These are phyloP conservation scores for Netelia melanura DNA, from an alignment of 2,888 invertebrate genomes.

Conservation along the genomic window DNA sequence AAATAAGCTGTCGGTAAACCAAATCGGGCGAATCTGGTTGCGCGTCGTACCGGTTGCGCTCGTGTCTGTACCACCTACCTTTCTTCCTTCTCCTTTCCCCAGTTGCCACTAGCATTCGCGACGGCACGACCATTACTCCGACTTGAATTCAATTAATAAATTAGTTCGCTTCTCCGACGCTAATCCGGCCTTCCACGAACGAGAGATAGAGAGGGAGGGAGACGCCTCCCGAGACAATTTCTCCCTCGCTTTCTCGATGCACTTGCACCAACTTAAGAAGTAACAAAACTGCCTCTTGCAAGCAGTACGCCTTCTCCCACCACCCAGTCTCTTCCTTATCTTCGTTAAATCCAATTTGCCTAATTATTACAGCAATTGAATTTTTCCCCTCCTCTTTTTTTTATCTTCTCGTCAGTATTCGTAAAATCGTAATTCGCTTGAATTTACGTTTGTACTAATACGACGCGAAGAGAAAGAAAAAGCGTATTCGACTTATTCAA, in stretches of 20 bases:
- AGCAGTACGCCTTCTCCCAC: neutral
- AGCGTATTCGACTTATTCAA: too few relatives aligned
- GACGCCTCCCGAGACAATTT: neutral
- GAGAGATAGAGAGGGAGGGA: neutral
- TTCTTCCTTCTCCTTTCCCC: too few relatives aligned
- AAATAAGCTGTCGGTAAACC: neutral
- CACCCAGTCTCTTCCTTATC: neutral
- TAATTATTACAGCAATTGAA: slow-evolving; percentile 38
- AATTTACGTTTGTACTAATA: neutral
- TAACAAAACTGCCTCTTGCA: slow-evolving; percentile 16
- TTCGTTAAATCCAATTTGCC: slow-evolving; percentile 32
- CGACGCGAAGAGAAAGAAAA: too few relatives aligned
- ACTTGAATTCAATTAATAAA: slow-evolving; percentile 53
- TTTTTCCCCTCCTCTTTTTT: neutral
- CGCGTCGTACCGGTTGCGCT: neutral
- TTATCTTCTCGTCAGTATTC: neutral
- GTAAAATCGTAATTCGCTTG: neutral
- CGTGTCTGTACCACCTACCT: neutral
- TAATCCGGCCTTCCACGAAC: slow-evolving; percentile 1
- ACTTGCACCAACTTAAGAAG: neutral
- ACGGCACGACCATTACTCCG: slow-evolving; percentile 17
- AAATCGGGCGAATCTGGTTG: neutral
- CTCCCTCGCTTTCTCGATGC: neutral
- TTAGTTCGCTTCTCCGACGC: slow-evolving; percentile 47
- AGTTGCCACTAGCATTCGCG: neutral